Conservation (phyloP, 2,797 vertebrate species). For the Lindbergichthys nudifrons region DNA sequence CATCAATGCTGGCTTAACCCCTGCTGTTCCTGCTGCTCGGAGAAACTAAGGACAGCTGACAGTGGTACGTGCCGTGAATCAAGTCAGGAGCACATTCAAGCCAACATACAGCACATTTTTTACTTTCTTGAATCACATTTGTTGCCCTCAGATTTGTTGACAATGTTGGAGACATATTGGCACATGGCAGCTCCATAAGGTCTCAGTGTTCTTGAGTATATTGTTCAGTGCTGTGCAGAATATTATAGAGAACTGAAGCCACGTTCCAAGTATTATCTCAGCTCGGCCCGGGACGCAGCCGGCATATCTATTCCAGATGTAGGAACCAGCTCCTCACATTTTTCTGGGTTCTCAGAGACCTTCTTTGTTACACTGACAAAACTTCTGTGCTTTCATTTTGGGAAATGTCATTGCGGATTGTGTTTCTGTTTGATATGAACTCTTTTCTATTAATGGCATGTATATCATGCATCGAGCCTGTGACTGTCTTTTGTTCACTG, state of each 20-base stretch:
- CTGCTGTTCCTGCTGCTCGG: conserved; percentile 15
- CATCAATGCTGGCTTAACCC: conserved; percentile 28
- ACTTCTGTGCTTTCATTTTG: conserved; percentile 19
- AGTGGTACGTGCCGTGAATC: conserved; percentile 20
- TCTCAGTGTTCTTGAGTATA: conserved; percentile 23
- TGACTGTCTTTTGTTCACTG: conserved; percentile 17
- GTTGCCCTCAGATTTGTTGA: conserved; percentile 29
- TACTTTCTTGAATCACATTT: not conserved
- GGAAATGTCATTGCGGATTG: conserved; percentile 12
- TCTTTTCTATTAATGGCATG: not conserved
- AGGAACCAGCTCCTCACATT: conserved; percentile 59
- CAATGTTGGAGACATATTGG: conserved; percentile 1
- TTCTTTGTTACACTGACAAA: conserved; percentile 21
- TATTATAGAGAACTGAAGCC: conserved; percentile 46
- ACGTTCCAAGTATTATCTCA: conserved; percentile 59
- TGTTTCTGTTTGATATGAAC: conserved; percentile 25
- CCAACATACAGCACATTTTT: not conserved
- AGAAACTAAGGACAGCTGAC: conserved; percentile 24
- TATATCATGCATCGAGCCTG: conserved; percentile 7
- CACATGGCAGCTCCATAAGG: conserved; percentile 34
- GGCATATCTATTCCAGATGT: conserved; percentile 69
- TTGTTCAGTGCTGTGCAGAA: conserved; percentile 36
- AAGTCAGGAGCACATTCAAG: not conserved
- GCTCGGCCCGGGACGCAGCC: conserved; percentile 36
- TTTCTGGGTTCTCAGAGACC: conserved; percentile 28